Base-by-base conservation (phyloP, 1,140 invertebrate genomes). In the Whitmania pigra region DNA sequence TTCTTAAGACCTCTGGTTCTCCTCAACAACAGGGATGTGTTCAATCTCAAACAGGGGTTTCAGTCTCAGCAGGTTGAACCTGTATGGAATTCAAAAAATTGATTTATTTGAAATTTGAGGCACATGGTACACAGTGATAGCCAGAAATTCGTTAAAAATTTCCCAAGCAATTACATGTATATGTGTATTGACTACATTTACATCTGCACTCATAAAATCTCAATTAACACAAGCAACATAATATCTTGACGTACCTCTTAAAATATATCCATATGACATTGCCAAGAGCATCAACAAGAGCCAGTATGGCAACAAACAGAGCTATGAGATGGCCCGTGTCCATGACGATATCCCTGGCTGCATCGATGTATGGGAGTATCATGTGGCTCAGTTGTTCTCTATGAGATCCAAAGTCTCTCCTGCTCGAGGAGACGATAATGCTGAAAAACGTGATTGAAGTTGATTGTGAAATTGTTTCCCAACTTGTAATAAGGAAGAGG, bases 201-300 rank as follows among this genome's bases (percentile, higher is more conserved):
- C n/a, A n/a, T n/a, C n/a, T n/a, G n/a, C n/a, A n/a, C n/a, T n/a
- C n/a, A 63, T 13, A 0, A 13, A 31, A 63, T 9, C 55, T 27
- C 18, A 63, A 63, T 31, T 27, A 5, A 60, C 9, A 25, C 17
- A 60, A 22, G 40, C n/a, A 69, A 49, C 3, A 18, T 27, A 27
- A 27, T 49, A 13, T 49, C 9, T 49, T 22, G 27, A 31, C 6
- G n/a, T 4, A 74, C 73, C 71, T 71, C 29, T 72, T 71, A n/a
- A 74, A 63, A 43, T 74, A 74, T 49, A 74, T 74, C 73, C 73
- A 74, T 40, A 69, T 67, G 53, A 74, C 73, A 18, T 54, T 53
- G 66, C 73, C 71, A 0, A 74, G 73, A n/a, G 71, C 71, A 53
- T 74, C 73, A 18, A 74, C 70, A 25, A 71, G 69, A 22, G 71